These are phyloP conservation scores for Oikopleura albicans DNA, from an alignment of 23 tunicate species.

Conservation along the genomic window DNA sequence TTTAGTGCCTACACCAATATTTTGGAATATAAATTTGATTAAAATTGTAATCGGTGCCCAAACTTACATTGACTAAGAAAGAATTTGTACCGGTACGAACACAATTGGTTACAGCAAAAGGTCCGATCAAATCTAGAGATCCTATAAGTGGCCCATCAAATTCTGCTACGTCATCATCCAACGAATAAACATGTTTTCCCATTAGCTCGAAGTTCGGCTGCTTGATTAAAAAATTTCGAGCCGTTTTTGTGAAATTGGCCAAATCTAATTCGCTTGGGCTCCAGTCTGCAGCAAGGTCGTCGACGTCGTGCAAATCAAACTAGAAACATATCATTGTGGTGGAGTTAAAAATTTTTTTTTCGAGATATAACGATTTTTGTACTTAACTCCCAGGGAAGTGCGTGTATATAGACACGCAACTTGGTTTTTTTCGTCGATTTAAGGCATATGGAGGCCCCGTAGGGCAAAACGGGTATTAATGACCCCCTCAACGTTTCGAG, in stretches of 20 bases:
- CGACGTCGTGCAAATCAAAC: background rate
- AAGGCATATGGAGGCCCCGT: no score
- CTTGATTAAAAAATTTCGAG: background rate
- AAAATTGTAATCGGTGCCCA: no score
- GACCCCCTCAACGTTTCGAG: no score
- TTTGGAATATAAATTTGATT: no score
- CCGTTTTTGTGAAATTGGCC: background rate
- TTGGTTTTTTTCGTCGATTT: no score
- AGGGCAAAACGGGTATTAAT: no score
- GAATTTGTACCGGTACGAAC: background rate
- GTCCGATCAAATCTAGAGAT: background rate
- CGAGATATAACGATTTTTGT: no score
- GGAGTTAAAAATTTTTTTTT: no score
- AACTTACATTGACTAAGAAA: background rate
- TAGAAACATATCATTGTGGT: no score
- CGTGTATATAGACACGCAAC: no score
- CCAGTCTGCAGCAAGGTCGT: background rate
- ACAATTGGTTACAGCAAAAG: background rate
- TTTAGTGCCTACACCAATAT: no score
- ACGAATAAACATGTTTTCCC: background rate
- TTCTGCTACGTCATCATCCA: background rate
- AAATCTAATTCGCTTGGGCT: background rate
- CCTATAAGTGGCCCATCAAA: constrained; percentile 2
- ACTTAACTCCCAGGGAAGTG: no score
- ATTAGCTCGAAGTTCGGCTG: background rate